These are phyloP conservation scores for Scalopus aquaticus DNA, from an alignment of 2,113 vertebrate genomes.

Conservation along the genomic window DNA sequence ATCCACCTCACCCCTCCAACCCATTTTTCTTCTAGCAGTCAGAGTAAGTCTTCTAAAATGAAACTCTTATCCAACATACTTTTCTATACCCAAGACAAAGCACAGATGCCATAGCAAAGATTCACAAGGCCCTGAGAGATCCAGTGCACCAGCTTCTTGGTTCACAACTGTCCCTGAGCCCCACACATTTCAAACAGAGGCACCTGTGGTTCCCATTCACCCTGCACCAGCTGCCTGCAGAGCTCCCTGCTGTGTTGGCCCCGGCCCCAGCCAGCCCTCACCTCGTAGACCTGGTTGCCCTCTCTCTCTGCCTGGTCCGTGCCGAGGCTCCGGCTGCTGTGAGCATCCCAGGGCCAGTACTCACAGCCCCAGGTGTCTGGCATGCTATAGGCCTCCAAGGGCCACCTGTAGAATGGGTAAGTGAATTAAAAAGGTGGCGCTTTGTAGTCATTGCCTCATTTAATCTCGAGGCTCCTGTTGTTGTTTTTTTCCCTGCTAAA, in stretches of 20 bases:
- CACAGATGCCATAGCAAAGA: neutral
- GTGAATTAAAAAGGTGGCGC: neutral
- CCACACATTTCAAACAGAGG: neutral
- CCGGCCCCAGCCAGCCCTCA: neutral
- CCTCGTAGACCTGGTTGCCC: neutral
- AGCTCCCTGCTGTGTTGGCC: fast-evolving
- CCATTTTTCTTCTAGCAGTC: neutral
- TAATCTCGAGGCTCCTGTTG: neutral
- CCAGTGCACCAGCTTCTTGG: neutral
- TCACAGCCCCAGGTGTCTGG: too few species aligned
- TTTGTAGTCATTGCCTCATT: neutral
- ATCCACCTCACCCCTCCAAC: neutral
- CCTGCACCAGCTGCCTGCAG: neutral
- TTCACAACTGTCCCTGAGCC: neutral
- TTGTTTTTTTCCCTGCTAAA: neutral
- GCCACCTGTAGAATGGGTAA: neutral
- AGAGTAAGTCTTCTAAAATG: neutral
- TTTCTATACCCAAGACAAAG: neutral
- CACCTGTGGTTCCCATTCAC: neutral
- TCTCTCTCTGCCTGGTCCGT: neutral
- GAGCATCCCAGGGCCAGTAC: neutral
- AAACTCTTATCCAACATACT: neutral
- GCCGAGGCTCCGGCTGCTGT: neutral
- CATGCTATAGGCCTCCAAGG: neutral
- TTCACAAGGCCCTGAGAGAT: neutral